Base-by-base conservation (phyloP, 2,797 vertebrate species). In the Galagoides demidoff region DNA sequence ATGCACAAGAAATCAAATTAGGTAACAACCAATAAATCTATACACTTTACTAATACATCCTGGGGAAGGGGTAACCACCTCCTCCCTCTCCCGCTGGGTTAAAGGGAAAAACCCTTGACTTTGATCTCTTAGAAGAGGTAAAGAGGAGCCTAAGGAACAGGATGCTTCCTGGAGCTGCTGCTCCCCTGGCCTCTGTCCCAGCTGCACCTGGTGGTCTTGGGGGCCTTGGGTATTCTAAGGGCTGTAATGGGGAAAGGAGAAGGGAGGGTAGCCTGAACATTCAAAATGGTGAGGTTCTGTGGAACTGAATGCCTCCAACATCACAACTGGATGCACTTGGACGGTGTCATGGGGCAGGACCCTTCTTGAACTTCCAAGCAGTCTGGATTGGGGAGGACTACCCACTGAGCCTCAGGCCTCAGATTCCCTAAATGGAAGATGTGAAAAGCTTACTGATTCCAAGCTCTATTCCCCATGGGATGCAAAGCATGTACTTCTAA, bases 1-100 rank as follows among this genome's bases (percentile, higher is more conserved):
- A 95, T 79, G 23, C 31, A 61, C 6, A 85, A 94, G 78, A 95
- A 96, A 96, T 84, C 82, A 95, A 95, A 91, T 89, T 87, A 79
- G 17, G 71, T 90, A 95, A 83, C 83, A 95, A 83, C 85, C 68
- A 93, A 68, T 49, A 55, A 37, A 16, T 37, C 29, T 29, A 52
- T 93, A 63, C 34, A 49, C 68, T 87, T 55, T 29, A 59, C 29
- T 81, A 79, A 66, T 12, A 19, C 31, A 27, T 86, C 49, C 1
- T 23, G 17, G 31, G 9, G 22, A 55, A 14, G 9, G 4, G 20
- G 29, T 49, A 25, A 43, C 31, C 83, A 49, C 64, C 49, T 37
- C 57, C 61, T 77, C 8, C 39, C 37, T 17, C 19, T 74, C 55
- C 19, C 3, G 4, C 34, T 84, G 49, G 37, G 11, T 68, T 49